Percentiles rank a stretch among this genome's conserved stretches.
phyloP scores from a whole-genome alignment of 92 coral and sea anemone genomes.

The Epizoanthus fatuus region DNA sequence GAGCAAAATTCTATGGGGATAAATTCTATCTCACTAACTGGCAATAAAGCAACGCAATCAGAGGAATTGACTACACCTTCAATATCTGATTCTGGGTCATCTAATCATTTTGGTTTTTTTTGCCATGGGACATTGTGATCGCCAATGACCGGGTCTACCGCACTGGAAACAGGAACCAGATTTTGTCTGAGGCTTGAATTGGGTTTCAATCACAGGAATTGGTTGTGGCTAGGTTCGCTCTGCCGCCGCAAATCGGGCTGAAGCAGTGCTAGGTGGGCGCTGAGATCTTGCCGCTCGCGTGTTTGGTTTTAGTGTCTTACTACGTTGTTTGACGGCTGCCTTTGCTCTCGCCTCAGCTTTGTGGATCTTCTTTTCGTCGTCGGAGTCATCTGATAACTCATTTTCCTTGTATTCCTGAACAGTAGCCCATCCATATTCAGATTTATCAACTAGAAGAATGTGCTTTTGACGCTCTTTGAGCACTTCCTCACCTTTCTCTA shows the following conservation, averaged over 20 bases:
- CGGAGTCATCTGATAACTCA: constrained; percentile 26
- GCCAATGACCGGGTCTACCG: too few species aligned
- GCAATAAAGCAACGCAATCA: too few species aligned
- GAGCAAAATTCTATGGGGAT: too few species aligned
- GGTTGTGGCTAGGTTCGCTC: not conserved
- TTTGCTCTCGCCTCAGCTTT: constrained; percentile 27
- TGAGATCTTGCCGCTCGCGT: not conserved
- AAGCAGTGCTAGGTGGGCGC: not conserved
- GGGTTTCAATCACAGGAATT: not conserved
- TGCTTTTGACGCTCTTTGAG: constrained; percentile 30
- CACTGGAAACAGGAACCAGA: constrained; percentile 35
- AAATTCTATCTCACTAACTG: too few species aligned
- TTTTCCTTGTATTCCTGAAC: constrained; percentile 24
- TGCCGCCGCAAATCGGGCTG: not conserved
- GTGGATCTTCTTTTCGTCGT: constrained; percentile 49
- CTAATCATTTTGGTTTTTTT: not conserved
- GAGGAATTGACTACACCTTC: constrained; percentile 19
- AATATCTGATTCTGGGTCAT: not conserved
- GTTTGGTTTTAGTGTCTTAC: not conserved
- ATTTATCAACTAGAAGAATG: not conserved
- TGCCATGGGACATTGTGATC: too few species aligned
- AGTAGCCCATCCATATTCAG: constrained; percentile 38
- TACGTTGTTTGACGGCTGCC: constrained; percentile 1
- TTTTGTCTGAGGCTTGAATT: not conserved
- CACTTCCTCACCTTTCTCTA: constrained; percentile 5